Conservation (phyloP, 2,888 invertebrate species). For the Phaonia tiefii region DNA sequence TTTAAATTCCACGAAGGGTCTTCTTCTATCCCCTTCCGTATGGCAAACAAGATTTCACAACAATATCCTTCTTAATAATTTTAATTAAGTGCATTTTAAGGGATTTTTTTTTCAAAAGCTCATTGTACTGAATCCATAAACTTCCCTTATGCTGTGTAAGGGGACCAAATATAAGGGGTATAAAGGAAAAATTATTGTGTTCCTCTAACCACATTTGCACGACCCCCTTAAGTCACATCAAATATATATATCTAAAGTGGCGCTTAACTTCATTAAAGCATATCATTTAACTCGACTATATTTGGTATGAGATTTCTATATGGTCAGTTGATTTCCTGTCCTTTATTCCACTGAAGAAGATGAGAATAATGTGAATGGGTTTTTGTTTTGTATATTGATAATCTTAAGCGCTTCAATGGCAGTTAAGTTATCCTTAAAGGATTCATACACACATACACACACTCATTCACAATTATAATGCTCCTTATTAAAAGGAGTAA, state of each 20-base stretch:
- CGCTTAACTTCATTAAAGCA: conserved; percentile 63
- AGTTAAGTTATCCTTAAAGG: conserved; percentile 76
- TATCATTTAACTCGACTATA: conserved; percentile 27
- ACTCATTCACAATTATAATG: conserved; percentile 17
- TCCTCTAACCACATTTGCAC: too few relatives aligned
- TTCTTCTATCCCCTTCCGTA: too few relatives aligned
- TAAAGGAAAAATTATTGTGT: too few relatives aligned
- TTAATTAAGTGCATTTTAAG: conserved; percentile 24
- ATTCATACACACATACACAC: neutral
- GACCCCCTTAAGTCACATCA: conserved; percentile 8
- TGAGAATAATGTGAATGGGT: conserved; percentile 9
- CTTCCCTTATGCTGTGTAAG: too few relatives aligned
- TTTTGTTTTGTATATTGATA: conserved; percentile 72
- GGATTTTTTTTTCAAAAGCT: neutral
- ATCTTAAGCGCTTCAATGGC: conserved; percentile 76
- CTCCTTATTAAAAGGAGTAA: neutral
- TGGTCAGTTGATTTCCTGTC: conserved; percentile 56
- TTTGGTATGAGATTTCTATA: conserved; percentile 23
- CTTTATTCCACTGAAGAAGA: neutral
- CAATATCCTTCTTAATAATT: neutral
- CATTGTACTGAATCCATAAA: neutral
- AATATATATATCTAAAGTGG: conserved; percentile 56
- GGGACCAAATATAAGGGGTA: too few relatives aligned
- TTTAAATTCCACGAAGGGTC: too few relatives aligned
- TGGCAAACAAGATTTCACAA: too few relatives aligned